A percentile compares a stretch with the other conserved stretches of the same genome.
These are phyloP conservation scores for Holotrichia oblita DNA, from an alignment of 1,140 invertebrate genomes.

Conservation along the genomic window DNA sequence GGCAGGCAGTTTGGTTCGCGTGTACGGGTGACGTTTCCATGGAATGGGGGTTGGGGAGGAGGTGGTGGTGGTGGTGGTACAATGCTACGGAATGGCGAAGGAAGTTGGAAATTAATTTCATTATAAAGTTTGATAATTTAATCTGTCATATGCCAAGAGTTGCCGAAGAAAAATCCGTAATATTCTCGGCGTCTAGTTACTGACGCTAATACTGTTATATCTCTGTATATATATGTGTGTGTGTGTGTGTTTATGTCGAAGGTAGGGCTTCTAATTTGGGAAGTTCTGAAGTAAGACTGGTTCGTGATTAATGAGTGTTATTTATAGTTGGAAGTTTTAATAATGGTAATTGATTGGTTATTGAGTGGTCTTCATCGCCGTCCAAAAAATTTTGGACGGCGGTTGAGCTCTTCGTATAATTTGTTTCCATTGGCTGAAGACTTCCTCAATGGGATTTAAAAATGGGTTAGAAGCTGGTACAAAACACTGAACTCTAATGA, in stretches of 20 bases:
- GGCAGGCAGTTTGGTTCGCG: neutral
- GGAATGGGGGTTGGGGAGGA: neutral
- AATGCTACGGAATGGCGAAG: constrained; percentile 53
- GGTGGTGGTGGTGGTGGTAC: neutral
- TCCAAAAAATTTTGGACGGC: too few species aligned
- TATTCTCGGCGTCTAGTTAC: neutral
- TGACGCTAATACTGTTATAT: neutral
- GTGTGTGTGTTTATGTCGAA: too few species aligned
- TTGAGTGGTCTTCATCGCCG: too few species aligned
- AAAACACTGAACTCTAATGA: too few species aligned
- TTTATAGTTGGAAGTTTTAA: neutral
- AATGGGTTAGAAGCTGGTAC: too few species aligned
- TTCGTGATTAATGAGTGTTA: neutral
- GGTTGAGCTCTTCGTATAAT: too few species aligned
- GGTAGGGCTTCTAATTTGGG: neutral
- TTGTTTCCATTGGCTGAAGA: too few species aligned
- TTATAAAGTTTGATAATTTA: constrained; percentile 57
- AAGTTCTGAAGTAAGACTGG: neutral
- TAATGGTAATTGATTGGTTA: too few species aligned
- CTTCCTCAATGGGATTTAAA: too few species aligned
- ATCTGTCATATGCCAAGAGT: constrained; percentile 57
- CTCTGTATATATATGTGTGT: neutral
- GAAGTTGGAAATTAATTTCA: constrained; percentile 57
- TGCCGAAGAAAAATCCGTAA: constrained; percentile 48
- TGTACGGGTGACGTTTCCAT: too few species aligned